Evolutionary conservation across 1,140 invertebrate species (phyloP).

Genomic region (Hyles vespertilio): DNA sequence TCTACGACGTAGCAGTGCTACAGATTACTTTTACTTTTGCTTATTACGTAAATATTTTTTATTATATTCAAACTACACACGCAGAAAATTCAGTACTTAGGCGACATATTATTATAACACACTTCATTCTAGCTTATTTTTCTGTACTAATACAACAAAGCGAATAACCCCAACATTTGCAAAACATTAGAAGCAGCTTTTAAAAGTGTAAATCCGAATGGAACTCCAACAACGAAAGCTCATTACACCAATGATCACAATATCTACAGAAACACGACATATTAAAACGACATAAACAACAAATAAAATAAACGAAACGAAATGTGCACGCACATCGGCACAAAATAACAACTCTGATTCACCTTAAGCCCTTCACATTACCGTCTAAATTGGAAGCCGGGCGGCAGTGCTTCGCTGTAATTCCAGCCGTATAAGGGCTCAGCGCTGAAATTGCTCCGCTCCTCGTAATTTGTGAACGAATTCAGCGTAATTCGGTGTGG

Average conservation of each 20-base stretch:
- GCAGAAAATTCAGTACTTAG: too few species aligned
- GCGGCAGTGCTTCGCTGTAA: slow-evolving; percentile 13
- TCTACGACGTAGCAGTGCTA: too few species aligned
- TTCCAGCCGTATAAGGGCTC: slow-evolving; percentile 24
- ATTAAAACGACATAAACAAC: not conserved
- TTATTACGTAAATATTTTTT: too few species aligned
- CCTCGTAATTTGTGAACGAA: slow-evolving; percentile 9
- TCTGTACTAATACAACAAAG: too few species aligned
- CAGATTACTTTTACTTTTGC: too few species aligned
- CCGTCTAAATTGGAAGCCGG: slow-evolving; percentile 45
- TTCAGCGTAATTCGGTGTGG: slow-evolving; percentile 7
- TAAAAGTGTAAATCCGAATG: too few species aligned
- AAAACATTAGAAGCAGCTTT: too few species aligned
- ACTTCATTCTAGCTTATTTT: too few species aligned
- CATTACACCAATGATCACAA: not conserved
- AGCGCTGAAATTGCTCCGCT: slow-evolving; percentile 5
- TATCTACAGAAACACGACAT: not conserved
- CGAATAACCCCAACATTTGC: too few species aligned
- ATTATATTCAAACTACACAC: too few species aligned
- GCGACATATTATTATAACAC: too few species aligned
- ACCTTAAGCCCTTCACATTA: slow-evolving; percentile 46
- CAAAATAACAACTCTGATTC: slow-evolving; percentile 46
- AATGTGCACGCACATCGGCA: slow-evolving; percentile 20
- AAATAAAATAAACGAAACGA: slow-evolving; percentile 10
- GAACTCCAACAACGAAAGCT: too few species aligned